Conservation (phyloP, 2,797 vertebrate species). For the Okamejei kenojei region DNA sequence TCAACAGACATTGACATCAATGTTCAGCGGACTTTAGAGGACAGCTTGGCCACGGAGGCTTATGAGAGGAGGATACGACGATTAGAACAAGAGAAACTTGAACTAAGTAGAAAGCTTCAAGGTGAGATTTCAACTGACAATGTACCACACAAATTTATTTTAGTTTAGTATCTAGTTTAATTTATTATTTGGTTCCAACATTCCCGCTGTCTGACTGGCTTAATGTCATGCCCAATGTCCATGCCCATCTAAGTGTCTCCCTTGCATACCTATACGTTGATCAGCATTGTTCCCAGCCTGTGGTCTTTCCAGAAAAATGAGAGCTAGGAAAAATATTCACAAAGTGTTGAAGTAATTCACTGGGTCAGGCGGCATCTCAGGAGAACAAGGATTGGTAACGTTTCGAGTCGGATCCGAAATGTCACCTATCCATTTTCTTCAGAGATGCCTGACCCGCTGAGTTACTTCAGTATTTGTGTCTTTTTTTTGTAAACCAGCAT, state of each 20-base stretch:
- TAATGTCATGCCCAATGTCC: not conserved
- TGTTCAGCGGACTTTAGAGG: constrained; percentile 81
- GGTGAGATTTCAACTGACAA: constrained; percentile 56
- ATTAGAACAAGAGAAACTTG: constrained; percentile 89
- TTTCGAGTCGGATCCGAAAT: too few species aligned
- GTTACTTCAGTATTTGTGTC: too few species aligned
- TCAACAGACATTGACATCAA: constrained; percentile 68
- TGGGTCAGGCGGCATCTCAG: too few species aligned
- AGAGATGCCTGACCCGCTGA: too few species aligned
- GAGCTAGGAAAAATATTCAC: not conserved
- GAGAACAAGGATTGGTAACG: too few species aligned
- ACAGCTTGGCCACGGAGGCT: constrained; percentile 89
- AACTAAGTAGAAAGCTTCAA: constrained; percentile 91
- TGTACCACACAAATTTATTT: not conserved
- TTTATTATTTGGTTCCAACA: not conserved
- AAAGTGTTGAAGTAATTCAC: too few species aligned
- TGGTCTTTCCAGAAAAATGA: not conserved
- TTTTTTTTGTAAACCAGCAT: too few species aligned
- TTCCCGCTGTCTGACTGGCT: not conserved
- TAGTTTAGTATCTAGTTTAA: too few species aligned
- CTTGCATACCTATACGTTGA: not conserved
- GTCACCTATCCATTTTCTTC: too few species aligned
- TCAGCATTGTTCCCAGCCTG: not conserved
- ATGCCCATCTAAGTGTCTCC: too few species aligned
- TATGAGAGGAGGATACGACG: constrained; percentile 92